Percentiles rank a stretch among this genome's conserved stretches.
phyloP scores from a whole-genome alignment of 2,797 vertebrate genomes.

The Gobio occitaniae region DNA sequence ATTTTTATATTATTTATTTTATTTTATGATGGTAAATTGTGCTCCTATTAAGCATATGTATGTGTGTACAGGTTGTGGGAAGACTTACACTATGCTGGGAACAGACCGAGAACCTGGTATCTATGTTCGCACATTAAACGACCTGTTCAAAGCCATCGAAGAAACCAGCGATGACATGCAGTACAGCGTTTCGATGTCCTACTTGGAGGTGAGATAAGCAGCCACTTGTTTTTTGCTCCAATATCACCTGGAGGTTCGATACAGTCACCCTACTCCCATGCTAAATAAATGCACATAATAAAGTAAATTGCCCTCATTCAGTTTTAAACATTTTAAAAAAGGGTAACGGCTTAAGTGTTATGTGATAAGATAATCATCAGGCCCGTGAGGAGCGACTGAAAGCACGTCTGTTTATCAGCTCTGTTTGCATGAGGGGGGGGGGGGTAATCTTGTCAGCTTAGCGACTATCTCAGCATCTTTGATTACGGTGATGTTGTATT shows the following conservation, averaged over 20 bases:
- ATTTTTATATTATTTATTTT: neutral
- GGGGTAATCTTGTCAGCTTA: constrained; percentile 11
- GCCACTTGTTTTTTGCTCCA: neutral
- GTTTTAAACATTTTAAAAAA: constrained; percentile 4
- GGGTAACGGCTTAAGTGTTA: constrained; percentile 9
- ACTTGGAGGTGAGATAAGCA: constrained; percentile 84
- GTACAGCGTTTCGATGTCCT: constrained; percentile 92
- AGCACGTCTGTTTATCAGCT: constrained; percentile 28
- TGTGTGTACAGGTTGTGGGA: constrained; percentile 85
- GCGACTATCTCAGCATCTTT: constrained; percentile 18
- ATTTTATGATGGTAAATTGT: neutral
- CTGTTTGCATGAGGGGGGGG: neutral
- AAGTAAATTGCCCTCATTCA: constrained; percentile 13
- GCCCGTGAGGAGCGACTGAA: neutral
- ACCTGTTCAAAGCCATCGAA: constrained; percentile 90
- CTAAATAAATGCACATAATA: neutral
- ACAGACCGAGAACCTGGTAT: constrained; percentile 91
- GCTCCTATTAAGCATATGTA: constrained; percentile 12
- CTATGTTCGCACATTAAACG: constrained; percentile 87
- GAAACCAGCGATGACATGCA: constrained; percentile 88
- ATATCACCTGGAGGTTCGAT: neutral
- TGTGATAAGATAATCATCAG: constrained; percentile 21
- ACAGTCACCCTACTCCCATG: neutral
- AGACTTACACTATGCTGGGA: constrained; percentile 96
- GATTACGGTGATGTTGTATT: constrained; percentile 5